A percentile compares a stretch with the other conserved stretches of the same genome.
Conservation (phyloP, 2,797 vertebrate genomes). For the Simalia tracyae region DNA sequence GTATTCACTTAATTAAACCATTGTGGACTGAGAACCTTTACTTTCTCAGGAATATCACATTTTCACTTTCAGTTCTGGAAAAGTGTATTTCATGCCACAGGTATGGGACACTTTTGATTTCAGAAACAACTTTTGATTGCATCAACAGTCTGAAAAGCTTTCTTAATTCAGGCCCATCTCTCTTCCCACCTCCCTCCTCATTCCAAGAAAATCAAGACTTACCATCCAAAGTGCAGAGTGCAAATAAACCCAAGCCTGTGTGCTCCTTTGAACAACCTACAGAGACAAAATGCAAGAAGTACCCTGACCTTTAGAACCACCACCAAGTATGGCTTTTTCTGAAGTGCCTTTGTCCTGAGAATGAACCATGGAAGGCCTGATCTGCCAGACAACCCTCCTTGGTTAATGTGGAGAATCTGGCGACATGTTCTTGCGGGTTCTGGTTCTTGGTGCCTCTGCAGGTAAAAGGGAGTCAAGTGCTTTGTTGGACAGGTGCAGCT, state of each 20-base stretch:
- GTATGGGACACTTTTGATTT: neutral
- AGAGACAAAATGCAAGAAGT: constrained; percentile 23
- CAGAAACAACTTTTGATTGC: neutral
- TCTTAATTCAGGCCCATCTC: neutral
- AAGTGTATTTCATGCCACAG: neutral
- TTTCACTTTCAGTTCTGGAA: neutral
- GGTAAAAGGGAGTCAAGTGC: too few species aligned
- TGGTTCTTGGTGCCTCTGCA: too few species aligned
- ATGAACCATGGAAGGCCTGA: too few species aligned
- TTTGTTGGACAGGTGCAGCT: too few species aligned
- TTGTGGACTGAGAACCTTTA: neutral
- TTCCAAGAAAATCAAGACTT: constrained; percentile 58
- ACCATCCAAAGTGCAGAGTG: constrained; percentile 96
- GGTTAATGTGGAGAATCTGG: too few species aligned
- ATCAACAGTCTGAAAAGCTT: too few species aligned
- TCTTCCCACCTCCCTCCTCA: neutral
- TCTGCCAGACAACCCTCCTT: too few species aligned
- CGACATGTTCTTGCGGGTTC: too few species aligned
- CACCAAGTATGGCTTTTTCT: neutral
- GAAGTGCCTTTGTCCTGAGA: neutral
- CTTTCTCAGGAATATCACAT: neutral
- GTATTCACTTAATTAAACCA: too few species aligned
- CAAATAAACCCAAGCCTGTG: constrained; percentile 87
- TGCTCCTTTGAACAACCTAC: constrained; percentile 80
- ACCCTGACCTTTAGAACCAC: neutral